These are phyloP conservation scores for Meliscaeva auricollis DNA, from an alignment of 2,888 invertebrate genomes.

Conservation along the genomic window DNA sequence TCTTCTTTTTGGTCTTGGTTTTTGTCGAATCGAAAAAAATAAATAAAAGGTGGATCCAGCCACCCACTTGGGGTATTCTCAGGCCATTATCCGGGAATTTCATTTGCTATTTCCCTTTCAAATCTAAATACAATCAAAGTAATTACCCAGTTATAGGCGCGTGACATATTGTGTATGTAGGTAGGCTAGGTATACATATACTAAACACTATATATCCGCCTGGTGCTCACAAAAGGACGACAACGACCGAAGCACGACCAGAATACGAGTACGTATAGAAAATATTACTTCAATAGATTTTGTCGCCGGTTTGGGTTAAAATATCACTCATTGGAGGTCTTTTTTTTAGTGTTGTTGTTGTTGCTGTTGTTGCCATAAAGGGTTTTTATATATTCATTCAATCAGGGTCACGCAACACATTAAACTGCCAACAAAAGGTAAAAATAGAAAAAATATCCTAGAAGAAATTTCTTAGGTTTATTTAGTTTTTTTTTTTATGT, in stretches of 20 bases:
- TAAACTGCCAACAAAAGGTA: constrained; percentile 21
- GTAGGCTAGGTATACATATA: neutral
- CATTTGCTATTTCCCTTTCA: constrained; percentile 74
- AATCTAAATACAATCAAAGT: constrained; percentile 76
- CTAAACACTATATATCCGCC: no score
- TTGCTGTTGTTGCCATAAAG: constrained; percentile 25
- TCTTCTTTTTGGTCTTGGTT: constrained; percentile 47
- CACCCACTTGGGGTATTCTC: constrained; percentile 53
- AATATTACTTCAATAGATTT: constrained; percentile 52
- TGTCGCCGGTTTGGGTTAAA: constrained; percentile 55
- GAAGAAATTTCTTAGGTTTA: constrained; percentile 50
- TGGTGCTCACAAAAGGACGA: neutral
- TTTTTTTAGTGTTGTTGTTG: constrained; percentile 17
- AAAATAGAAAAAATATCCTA: constrained; percentile 8
- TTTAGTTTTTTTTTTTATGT: constrained; percentile 59
- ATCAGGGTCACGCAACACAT: constrained; percentile 74
- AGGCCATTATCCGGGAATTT: constrained; percentile 71
- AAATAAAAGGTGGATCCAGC: constrained; percentile 18
- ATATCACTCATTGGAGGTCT: constrained; percentile 49
- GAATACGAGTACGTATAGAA: constrained; percentile 25
- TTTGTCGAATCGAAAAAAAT: constrained; percentile 44
- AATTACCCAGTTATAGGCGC: constrained; percentile 74
- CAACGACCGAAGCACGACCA: constrained; percentile 64
- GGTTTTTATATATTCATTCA: constrained; percentile 43
- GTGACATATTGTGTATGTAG: constrained; percentile 68